Conservation (phyloP, 2,797 vertebrate genomes). For the Salarias fasciatus region DNA sequence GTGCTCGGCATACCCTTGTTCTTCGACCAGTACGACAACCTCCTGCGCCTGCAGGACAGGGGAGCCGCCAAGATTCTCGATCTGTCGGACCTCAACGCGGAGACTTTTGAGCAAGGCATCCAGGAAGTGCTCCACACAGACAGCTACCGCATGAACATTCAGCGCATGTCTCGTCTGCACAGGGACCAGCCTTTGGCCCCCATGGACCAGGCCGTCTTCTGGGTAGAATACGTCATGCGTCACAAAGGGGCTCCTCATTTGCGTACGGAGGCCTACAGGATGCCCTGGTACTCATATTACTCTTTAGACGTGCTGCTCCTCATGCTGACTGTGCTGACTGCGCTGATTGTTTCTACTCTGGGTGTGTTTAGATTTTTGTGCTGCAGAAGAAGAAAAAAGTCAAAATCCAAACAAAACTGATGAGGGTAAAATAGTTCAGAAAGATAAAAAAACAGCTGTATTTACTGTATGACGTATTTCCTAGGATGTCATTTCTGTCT, state of each 20-base stretch:
- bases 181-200: slow-evolving; percentile 69
- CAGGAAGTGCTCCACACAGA: slow-evolving; percentile 55
- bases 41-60: slow-evolving; percentile 68
- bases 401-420: slow-evolving; percentile 67
- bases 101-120: slow-evolving; percentile 57
- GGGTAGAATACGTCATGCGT: slow-evolving; percentile 78
- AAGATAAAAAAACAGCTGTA: not conserved
- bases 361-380: slow-evolving; percentile 48
- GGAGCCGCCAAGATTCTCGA: slow-evolving; percentile 68
- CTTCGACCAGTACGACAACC: slow-evolving; percentile 80
- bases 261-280: slow-evolving; percentile 69
- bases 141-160: slow-evolving; percentile 72
- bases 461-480: not conserved
- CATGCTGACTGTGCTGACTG: slow-evolving; percentile 20
- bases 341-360: slow-evolving; percentile 27
- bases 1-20: slow-evolving; percentile 77
- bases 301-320: slow-evolving; percentile 63
- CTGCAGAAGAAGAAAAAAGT: slow-evolving; percentile 45
- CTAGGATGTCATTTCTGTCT: too few relatives aligned
- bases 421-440: not conserved
- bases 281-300: slow-evolving; percentile 78
- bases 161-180: slow-evolving; percentile 69
- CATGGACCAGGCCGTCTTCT: slow-evolving; percentile 72
- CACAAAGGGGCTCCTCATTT: slow-evolving; percentile 75
- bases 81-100: slow-evolving; percentile 46